Conservation (phyloP, 1,140 invertebrate species). For the Drosophila persimilis region DNA sequence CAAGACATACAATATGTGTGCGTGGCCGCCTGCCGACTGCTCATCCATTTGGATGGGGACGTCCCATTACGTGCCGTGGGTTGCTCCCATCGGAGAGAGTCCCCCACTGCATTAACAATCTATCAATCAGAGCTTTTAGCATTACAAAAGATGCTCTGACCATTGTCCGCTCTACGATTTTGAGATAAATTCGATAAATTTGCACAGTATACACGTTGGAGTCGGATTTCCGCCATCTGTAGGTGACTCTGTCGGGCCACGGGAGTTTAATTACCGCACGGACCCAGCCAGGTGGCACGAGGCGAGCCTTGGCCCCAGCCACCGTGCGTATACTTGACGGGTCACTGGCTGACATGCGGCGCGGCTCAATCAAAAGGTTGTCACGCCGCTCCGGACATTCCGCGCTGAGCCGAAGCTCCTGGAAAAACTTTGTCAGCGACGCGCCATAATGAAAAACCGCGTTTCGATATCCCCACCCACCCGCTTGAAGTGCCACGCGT, state of each 20-base stretch:
- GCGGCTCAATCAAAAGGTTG: conserved; percentile 72
- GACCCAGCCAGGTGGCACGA: conserved; percentile 1
- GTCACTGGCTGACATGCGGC: conserved; percentile 51
- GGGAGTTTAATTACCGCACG: conserved; percentile 60
- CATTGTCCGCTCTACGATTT: conserved; percentile 45
- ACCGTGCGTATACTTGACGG: conserved; percentile 68
- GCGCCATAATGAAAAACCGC: conserved; percentile 44
- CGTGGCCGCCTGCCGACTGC: conserved; percentile 67
- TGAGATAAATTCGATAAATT: conserved; percentile 42
- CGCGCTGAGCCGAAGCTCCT: conserved; percentile 14
- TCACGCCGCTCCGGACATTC: conserved; percentile 24
- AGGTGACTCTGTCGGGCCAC: conserved; percentile 16
- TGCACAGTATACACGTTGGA: conserved; percentile 26
- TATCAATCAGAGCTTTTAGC: conserved; percentile 57
- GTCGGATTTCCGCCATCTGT: conserved; percentile 11
- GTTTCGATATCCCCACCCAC: conserved; percentile 13
- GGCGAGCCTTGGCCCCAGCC: background rate
- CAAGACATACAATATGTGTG: conserved; percentile 66
- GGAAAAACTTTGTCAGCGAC: conserved; percentile 48
- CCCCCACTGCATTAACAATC: conserved; percentile 30
- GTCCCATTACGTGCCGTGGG: conserved; percentile 15
- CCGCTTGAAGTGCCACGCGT: too few relatives aligned
- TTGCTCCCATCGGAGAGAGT: too few relatives aligned
- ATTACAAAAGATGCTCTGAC: conserved; percentile 54
- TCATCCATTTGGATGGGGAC: conserved; percentile 69